These are phyloP conservation scores for Ormyrus rosae DNA, from an alignment of 2,888 invertebrate genomes.

Conservation along the genomic window DNA sequence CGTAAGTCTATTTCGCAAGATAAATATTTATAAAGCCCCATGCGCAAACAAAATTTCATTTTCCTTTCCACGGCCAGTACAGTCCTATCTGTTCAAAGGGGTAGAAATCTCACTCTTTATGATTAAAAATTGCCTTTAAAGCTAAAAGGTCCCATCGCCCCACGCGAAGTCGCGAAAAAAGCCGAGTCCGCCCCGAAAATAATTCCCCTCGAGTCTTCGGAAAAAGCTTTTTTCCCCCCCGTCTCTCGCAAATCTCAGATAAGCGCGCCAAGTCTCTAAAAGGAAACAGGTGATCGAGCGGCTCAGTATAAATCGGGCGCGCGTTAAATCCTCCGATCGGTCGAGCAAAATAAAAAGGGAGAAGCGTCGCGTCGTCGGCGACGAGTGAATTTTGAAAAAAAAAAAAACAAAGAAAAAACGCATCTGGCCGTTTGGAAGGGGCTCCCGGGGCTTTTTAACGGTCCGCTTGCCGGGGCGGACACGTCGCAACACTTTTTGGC, in stretches of 20 bases:
- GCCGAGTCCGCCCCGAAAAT: neutral
- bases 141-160: neutral
- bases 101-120: too few species aligned
- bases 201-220: neutral
- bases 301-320: conserved; percentile 30
- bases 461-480: conserved; percentile 67
- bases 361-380: conserved; percentile 46
- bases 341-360: conserved; percentile 49
- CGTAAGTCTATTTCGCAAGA: too few species aligned
- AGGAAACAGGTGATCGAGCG: conserved; percentile 53
- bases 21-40: too few species aligned
- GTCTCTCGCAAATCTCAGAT: conserved; percentile 47
- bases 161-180: neutral
- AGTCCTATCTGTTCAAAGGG: too few species aligned
- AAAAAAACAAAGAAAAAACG: neutral
- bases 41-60: neutral
- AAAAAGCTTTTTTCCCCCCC: conserved; percentile 38
- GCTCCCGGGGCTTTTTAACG: conserved; percentile 65
- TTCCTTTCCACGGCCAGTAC: too few species aligned
- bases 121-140: conserved; percentile 18
- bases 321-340: conserved; percentile 41
- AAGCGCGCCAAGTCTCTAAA: conserved; percentile 46
- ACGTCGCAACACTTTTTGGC: conserved; percentile 71
- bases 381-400: conserved; percentile 60
- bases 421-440: conserved; percentile 34